phyloP scores from a whole-genome alignment of 2,797 vertebrate genomes.

The Microtus obscurus region DNA sequence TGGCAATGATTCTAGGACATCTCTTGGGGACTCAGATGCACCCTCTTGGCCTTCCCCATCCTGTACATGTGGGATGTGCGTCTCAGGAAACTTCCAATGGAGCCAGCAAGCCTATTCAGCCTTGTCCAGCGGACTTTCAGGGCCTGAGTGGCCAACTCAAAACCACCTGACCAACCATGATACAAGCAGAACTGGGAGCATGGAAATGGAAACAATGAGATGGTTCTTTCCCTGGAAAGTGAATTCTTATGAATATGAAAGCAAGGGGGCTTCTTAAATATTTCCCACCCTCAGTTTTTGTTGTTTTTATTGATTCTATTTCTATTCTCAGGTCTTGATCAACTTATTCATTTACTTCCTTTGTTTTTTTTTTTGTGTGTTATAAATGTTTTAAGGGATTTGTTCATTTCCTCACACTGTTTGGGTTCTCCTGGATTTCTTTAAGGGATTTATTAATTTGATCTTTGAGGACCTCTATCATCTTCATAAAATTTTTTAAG shows the following conservation, averaged over 20 bases:
- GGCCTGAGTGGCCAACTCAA: neutral
- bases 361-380: no score
- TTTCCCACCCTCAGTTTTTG: neutral
- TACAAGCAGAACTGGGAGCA: neutral
- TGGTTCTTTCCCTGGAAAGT: neutral
- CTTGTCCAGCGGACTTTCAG: no score
- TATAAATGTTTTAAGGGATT: no score
- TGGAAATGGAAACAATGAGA: neutral
- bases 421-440: no score
- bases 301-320: no score
- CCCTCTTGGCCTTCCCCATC: neutral
- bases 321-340: no score
- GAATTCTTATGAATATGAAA: neutral
- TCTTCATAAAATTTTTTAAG: fast-evolving
- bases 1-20: neutral
- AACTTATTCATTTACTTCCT: no score
- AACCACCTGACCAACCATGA: neutral
- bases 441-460: no score
- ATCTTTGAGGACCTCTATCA: no score
- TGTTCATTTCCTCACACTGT: no score
- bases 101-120: no score
- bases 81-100: neutral
- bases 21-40: neutral
- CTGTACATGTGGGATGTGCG: neutral
- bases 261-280: neutral